Evolutionary conservation across 2,888 invertebrate species (phyloP).

Genomic region (Tribolium freemani): DNA sequence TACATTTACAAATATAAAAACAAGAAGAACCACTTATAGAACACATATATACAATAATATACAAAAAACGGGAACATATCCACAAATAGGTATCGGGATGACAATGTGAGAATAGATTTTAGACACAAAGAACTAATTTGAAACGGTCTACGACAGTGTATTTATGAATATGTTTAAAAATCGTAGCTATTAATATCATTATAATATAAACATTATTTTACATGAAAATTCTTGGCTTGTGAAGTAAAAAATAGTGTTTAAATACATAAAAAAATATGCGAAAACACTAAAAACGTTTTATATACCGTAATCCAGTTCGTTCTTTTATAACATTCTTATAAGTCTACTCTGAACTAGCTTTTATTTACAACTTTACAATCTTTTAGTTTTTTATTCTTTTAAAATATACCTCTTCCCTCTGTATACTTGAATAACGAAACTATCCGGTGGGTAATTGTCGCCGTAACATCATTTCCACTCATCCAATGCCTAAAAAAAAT

Average conservation of each 20-base stretch:
- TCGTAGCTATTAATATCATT: conserved; percentile 46
- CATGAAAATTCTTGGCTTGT: conserved; percentile 54
- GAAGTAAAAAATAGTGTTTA: conserved; percentile 52
- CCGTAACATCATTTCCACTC: not conserved
- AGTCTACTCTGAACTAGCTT: conserved; percentile 57
- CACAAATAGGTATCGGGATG: conserved; percentile 33
- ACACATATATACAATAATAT: conserved; percentile 61
- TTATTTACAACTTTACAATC: conserved; percentile 50
- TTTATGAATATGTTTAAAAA: conserved; percentile 53
- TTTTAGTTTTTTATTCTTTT: conserved; percentile 50
- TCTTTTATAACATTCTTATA: conserved; percentile 57
- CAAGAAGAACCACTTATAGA: conserved; percentile 57
- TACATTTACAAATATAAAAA: conserved; percentile 47
- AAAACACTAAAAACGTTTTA: conserved; percentile 48
- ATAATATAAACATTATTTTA: conserved; percentile 57
- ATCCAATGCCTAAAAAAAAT: not conserved
- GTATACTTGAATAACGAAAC: conserved; percentile 48
- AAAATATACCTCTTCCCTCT: conserved; percentile 54
- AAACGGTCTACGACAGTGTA: conserved; percentile 42
- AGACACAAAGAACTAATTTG: conserved; percentile 40
- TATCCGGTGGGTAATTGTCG: conserved; percentile 12
- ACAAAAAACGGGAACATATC: conserved; percentile 52
- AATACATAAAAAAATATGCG: conserved; percentile 54
- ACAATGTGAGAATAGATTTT: conserved; percentile 38
- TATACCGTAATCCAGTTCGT: conserved; percentile 53